phyloP scores from a whole-genome alignment of 2,888 invertebrate species.

The Polydrusus pterygomalis region DNA sequence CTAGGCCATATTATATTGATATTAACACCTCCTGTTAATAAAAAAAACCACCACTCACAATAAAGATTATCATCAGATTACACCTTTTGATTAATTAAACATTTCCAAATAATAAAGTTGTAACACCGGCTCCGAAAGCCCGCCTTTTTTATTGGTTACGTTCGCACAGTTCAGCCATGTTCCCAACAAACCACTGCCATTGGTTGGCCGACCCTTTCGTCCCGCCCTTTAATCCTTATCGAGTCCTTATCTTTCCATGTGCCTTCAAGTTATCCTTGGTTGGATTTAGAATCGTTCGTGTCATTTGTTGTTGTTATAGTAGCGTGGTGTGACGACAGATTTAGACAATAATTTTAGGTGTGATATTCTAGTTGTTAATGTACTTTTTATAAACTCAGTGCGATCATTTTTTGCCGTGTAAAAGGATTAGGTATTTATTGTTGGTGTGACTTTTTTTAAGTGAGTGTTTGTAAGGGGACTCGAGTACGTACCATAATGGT shows the following conservation, averaged over 20 bases:
- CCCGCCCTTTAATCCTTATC: slow-evolving; percentile 56
- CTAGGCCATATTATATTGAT: slow-evolving; percentile 24
- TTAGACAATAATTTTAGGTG: slow-evolving; percentile 22
- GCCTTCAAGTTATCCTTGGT: slow-evolving; percentile 54
- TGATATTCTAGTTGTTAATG: slow-evolving; percentile 20
- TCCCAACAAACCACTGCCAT: slow-evolving; percentile 58
- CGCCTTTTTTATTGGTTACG: slow-evolving; percentile 59
- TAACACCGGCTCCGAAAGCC: slow-evolving; percentile 49
- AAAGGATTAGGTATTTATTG: not conserved
- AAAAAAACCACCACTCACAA: slow-evolving; percentile 38
- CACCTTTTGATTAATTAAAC: slow-evolving; percentile 59
- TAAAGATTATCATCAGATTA: slow-evolving; percentile 46
- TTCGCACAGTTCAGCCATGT: slow-evolving; percentile 65
- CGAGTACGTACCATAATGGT: slow-evolving; percentile 74
- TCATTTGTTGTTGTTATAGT: slow-evolving; percentile 43
- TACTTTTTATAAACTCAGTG: not conserved
- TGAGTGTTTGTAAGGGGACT: slow-evolving; percentile 27
- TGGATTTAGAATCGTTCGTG: slow-evolving; percentile 32
- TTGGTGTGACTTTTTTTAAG: slow-evolving; percentile 1
- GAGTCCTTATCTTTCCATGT: slow-evolving; percentile 56
- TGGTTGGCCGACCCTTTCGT: slow-evolving; percentile 58
- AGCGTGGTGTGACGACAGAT: slow-evolving; percentile 28
- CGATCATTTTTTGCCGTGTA: not conserved
- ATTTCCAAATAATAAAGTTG: slow-evolving; percentile 58
- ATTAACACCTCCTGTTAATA: slow-evolving; percentile 41